Evolutionary conservation across 1,140 invertebrate genomes (phyloP).

Genomic region (Neocloeon triangulifer): DNA sequence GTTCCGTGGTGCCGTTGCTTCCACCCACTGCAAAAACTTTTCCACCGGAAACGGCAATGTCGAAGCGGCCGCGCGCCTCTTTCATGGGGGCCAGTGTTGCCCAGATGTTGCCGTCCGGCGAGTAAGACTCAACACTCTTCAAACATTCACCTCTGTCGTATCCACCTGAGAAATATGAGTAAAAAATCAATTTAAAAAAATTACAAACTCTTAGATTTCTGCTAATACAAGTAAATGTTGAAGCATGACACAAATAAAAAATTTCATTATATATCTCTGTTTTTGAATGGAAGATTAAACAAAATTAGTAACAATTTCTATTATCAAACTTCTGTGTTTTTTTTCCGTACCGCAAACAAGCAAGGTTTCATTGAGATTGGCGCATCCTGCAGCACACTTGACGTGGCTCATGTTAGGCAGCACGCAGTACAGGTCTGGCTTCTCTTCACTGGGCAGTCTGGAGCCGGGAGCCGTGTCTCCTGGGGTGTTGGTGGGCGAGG

Average conservation of each 20-base stretch:
- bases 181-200: no score
- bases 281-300: no score
- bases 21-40: constrained; percentile 56
- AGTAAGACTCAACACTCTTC: constrained; percentile 47
- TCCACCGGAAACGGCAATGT: constrained; percentile 37
- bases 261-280: no score
- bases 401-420: constrained; percentile 40
- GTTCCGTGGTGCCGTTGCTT: constrained; percentile 50
- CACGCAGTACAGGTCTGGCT: constrained; percentile 29
- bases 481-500: constrained; percentile 15
- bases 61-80: constrained; percentile 46
- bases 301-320: no score
- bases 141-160: constrained; percentile 71
- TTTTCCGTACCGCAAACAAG: constrained; percentile 56
- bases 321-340: no score
- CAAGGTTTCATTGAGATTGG: constrained; percentile 37
- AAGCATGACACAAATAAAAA: no score
- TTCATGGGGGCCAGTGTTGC: constrained; percentile 37
- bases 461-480: constrained; percentile 3
- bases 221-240: no score
- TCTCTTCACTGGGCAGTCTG: background rate
- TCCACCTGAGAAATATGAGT: constrained; percentile 52
- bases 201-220: no score
- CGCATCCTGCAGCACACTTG: constrained; percentile 51
- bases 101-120: constrained; percentile 45